A percentile compares a stretch with the other conserved stretches of the same genome.
Evolutionary conservation across 2,797 vertebrate genomes (phyloP).

Genomic region (Silurus lanzhouensis): DNA sequence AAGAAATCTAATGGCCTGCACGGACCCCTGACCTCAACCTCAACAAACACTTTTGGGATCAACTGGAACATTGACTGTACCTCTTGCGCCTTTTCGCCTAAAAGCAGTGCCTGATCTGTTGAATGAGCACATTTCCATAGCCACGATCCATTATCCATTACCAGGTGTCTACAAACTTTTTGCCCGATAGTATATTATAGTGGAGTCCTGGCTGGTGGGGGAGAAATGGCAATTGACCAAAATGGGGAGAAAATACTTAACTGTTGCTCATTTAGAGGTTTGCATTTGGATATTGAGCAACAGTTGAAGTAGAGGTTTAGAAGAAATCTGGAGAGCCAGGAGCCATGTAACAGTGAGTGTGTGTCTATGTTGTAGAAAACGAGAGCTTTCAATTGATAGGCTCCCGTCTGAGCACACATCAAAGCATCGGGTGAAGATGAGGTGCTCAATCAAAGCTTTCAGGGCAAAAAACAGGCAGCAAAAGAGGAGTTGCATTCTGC

Average conservation of each 20-base stretch:
- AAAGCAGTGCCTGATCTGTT: background rate
- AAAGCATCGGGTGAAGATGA: slow-evolving; percentile 54
- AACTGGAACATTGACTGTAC: background rate
- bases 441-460: slow-evolving; percentile 46
- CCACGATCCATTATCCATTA: background rate
- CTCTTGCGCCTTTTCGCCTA: too few relatives aligned
- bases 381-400: slow-evolving; percentile 53
- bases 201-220: background rate
- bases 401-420: slow-evolving; percentile 50
- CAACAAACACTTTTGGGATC: background rate
- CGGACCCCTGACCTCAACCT: background rate
- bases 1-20: background rate
- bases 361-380: slow-evolving; percentile 34
- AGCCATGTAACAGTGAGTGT: slow-evolving; percentile 43
- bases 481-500: slow-evolving; percentile 45
- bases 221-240: background rate
- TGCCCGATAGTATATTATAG: background rate
- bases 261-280: background rate
- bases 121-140: background rate
- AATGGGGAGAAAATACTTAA: background rate
- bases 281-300: slow-evolving; percentile 38
- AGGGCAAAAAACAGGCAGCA: slow-evolving; percentile 20
- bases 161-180: background rate
- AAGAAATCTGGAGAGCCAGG: slow-evolving; percentile 44
- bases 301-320: slow-evolving; percentile 37